Percentiles rank a stretch among this genome's conserved stretches.
Conservation (phyloP, 2,888 invertebrate species). For the Aleiodes leptofemur region DNA sequence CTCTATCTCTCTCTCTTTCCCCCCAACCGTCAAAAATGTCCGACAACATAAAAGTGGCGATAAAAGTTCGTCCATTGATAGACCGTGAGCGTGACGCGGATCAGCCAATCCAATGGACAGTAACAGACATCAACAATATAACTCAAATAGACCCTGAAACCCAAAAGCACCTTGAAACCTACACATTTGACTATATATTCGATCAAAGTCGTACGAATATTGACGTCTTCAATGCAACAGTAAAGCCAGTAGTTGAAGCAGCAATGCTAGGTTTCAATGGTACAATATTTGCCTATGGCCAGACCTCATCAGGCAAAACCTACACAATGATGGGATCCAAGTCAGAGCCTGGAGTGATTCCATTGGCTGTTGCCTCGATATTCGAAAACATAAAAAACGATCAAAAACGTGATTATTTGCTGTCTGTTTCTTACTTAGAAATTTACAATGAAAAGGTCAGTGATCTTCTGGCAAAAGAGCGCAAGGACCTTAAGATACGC, state of each 20-base stretch:
- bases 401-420: constrained; percentile 83
- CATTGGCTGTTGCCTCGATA: constrained; percentile 82
- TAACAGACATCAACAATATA: constrained; percentile 80
- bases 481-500: constrained; percentile 80
- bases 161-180: constrained; percentile 58
- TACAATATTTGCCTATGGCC: constrained; percentile 94
- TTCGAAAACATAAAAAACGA: constrained; percentile 81
- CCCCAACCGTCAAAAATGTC: constrained; percentile 73
- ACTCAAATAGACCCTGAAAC: constrained; percentile 78
- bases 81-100: constrained; percentile 80
- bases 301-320: constrained; percentile 93
- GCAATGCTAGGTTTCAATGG: constrained; percentile 88
- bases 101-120: constrained; percentile 79
- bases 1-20: background rate
- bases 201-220: constrained; percentile 78
- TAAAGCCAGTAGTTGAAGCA: constrained; percentile 84
- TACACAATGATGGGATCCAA: constrained; percentile 88
- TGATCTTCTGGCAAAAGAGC: constrained; percentile 83
- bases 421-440: constrained; percentile 90
- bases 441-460: constrained; percentile 91
- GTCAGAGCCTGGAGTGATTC: constrained; percentile 85
- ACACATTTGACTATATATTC: constrained; percentile 83
- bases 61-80: constrained; percentile 84
- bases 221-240: constrained; percentile 82
- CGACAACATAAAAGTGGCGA: constrained; percentile 85